phyloP scores from a whole-genome alignment of 1,140 invertebrate genomes.

The Drosophila lini region DNA sequence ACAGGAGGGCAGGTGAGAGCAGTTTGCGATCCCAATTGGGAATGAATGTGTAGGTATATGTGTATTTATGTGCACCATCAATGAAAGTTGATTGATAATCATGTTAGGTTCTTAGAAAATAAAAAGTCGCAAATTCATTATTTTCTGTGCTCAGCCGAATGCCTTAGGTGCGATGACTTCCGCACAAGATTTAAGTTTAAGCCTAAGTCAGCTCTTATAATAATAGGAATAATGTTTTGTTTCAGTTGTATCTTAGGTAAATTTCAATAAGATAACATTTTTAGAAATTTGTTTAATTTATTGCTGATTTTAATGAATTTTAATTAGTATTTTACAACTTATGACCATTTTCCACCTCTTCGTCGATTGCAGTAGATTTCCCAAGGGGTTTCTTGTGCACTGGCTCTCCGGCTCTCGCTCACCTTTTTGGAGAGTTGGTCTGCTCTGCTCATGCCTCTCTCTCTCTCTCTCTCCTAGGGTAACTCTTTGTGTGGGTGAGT shows the following conservation, averaged over 20 bases:
- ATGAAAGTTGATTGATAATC: constrained; percentile 6
- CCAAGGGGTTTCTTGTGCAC: constrained; percentile 35
- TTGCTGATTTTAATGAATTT: not conserved
- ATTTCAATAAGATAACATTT: too few relatives aligned
- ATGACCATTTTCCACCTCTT: not conserved
- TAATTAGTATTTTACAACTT: not conserved
- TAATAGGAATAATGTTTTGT: too few relatives aligned
- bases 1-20: constrained; percentile 39
- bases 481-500: constrained; percentile 48
- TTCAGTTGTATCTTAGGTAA: too few relatives aligned
- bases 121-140: not conserved
- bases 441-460: constrained; percentile 1
- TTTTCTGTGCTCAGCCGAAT: not conserved
- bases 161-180: not conserved
- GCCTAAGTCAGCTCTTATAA: not conserved
- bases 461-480: constrained; percentile 5
- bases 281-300: too few relatives aligned
- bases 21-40: constrained; percentile 18
- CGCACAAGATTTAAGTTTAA: not conserved
- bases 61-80: constrained; percentile 4
- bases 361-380: constrained; percentile 28
- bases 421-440: constrained; percentile 52
- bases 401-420: constrained; percentile 14
- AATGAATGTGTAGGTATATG: not conserved
- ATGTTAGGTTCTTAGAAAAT: not conserved